Base-by-base conservation (phyloP, 2,113 vertebrate species). In the Ursus arctos region DNA sequence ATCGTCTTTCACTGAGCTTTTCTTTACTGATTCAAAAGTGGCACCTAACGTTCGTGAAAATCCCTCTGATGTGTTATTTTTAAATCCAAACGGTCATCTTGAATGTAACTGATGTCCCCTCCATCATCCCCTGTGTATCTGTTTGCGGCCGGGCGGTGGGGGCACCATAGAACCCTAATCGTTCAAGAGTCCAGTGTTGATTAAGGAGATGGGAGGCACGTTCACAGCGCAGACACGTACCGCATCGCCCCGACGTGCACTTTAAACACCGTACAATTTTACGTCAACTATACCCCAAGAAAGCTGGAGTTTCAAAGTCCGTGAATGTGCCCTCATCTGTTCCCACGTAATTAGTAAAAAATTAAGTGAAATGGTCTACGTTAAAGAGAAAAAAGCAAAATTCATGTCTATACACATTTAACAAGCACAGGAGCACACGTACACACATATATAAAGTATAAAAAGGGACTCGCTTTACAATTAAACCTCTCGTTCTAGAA, bases 1-100 rank as follows among this genome's bases (percentile, higher is more conserved):
- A 91, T 22, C 95, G 90, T 71, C 95, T 95, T 95, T 98, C 86
- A 77, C 83, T 88, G 97, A 97, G 98, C 81, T 40, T 6, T 16
- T 97, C 82, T 65, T 13, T 55, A 77, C 88, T 74, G 88, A 90
- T 95, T 91, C 96, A 88, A 96, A 80, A 93, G 59, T 69, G 95
- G 86, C 84, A 87, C 65, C 47, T 12, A 67, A 55, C 49, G 2
- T 59, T 96, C 51, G n/a, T 36, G 79, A 88, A 97, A 84, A 55
- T 51, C 89, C 63, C 33, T 43, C 10, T 6, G 82, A 74, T 76
- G 43, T 9, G 12, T 53, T 57, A 16, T 53, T 74, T 81, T 43
- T n/a, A 21, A 49, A 77, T 40, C 55, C 31, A 31, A 59, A 19
- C 0, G 6, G 26, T n/a, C 47, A 28, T 15, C 65, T 28, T 13